Base-by-base conservation (phyloP, 2,888 invertebrate species). In the Lasioglossum villosulum region DNA sequence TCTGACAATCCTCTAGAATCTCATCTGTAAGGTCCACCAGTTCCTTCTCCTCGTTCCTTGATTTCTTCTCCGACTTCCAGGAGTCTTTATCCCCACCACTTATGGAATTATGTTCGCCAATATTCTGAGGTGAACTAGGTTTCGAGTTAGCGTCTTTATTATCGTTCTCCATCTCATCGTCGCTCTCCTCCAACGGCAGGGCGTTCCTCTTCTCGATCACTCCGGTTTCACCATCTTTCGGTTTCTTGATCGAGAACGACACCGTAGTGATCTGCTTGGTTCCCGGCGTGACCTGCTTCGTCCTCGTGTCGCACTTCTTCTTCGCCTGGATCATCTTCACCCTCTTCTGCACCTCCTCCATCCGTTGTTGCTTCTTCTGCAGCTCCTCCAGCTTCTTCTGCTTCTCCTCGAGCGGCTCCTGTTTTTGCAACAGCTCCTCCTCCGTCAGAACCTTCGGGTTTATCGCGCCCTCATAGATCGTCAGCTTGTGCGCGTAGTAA, bases 211-310 rank as follows among this genome's bases (percentile, higher is more conserved):
- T 98, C 78, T 95, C 95, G 5, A 97, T 96, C 2, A 97, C 95
- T 2, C 96, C 95, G 0, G 96, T 95, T 74, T 97, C 97, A 0
- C 97, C 97, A 82, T 97, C 98, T 93, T 98, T 98, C 0, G 97
- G 96, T 93, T 98, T 98, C 92, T 97, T 97, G 68, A 98, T 98
- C 0, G 98, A 98, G 94, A 98, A 98, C 83, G 98, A 97, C 0
- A 98, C 98, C 0, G 98, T 95, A 0, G 94, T 95, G 34, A 95
- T 91, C 80, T 93, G 94, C 73, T 93, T 94, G 4, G 78, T 83
- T 3, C 83, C 82, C 34, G 79, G 48, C 72, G 37, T 94, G 94
- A 79, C 94, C 83, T 89, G 86, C 27, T 89, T 90, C 90, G 92
- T 77, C 90, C 95, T 87, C 77, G 88, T 83, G 34, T 94, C 93